Evolutionary conservation across 2,797 vertebrate genomes (phyloP), one percentile per base, ranked within the genome.

Genomic region (Cottoperca gobio): DNA sequence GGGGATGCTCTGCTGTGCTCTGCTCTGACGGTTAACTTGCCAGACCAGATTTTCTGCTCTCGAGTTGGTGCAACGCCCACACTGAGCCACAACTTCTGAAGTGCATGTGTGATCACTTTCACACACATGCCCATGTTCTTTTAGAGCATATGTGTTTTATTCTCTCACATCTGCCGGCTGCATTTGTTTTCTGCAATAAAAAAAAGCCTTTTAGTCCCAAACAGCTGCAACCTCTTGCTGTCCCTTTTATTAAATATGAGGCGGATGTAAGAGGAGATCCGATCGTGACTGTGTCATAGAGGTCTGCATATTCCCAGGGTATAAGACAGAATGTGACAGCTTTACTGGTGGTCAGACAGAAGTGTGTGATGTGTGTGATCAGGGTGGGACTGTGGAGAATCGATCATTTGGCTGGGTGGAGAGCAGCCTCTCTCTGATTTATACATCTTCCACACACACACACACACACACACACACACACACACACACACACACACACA

Each of bases 11-110:
- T 72, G 42, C 73, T 86, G 69, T 72, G 42, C 48, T 63, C 64
- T 2, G 46, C 69, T 74, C 62, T 68, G 84, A 72, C 90, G 24
- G 92, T 93, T 92, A 85, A 92, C 92, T 88, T n/a, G 87, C 80
- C 66, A 19, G 26, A 90, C 92, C 82, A 64, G 91, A 85, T 89
- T 89, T 90, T 91, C 90, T 77, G 62, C 79, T 91, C 59, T 75
- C 16, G 43, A 42, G 31, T 70, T 77, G 46, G 48, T 4, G 5
- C 45, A 33, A 78, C 83, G 11, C 87, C 70, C 83, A 81, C 71
- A 33, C 57, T 60, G 26, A 80, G 54, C 63, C 7, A 12, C 53
- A 42, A 73, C 26, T 59, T 78, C 67, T 73, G 13, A 66, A 50
- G 33, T 52, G 60, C 70, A 69, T 7, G 16, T 77, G 81, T 61